Conservation (phyloP, 2,888 invertebrate species). For the Drosophila differens region DNA sequence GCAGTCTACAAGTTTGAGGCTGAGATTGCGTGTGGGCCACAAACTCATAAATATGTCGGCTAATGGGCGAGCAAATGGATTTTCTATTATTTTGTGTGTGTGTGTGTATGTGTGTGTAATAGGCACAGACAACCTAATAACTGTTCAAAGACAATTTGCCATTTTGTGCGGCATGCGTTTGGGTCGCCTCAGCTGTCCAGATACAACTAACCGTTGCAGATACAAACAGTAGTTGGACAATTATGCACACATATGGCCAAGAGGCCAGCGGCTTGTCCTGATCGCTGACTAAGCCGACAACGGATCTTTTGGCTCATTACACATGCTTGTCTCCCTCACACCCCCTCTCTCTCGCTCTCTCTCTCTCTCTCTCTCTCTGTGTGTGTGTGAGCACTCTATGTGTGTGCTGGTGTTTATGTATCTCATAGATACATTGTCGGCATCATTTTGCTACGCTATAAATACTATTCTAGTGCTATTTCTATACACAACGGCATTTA, state of each 20-base stretch:
- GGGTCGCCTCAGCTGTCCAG: slow-evolving; percentile 10
- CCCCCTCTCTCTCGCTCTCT: background rate
- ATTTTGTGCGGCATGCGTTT: slow-evolving; percentile 14
- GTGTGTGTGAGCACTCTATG: no score
- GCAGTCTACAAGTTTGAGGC: slow-evolving; percentile 10
- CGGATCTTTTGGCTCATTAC: slow-evolving; percentile 19
- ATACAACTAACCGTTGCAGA: background rate
- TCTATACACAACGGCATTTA: slow-evolving; percentile 58
- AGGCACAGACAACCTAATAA: slow-evolving; percentile 56
- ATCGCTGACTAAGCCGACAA: slow-evolving; percentile 17
- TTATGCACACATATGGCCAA: slow-evolving; percentile 8
- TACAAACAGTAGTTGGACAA: slow-evolving; percentile 7
- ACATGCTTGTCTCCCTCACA: background rate
- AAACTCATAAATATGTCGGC: slow-evolving; percentile 29
- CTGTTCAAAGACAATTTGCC: slow-evolving; percentile 66
- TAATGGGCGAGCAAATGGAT: slow-evolving; percentile 49
- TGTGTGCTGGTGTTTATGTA: slow-evolving; percentile 4
- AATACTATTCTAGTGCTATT: slow-evolving; percentile 61
- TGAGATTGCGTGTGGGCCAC: slow-evolving; percentile 43
- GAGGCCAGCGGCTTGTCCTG: slow-evolving; percentile 5
- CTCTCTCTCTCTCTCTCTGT: background rate
- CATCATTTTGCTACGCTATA: slow-evolving; percentile 49
- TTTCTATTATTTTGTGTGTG: slow-evolving; percentile 7
- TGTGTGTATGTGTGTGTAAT: slow-evolving; percentile 8
- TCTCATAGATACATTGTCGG: slow-evolving; percentile 27